A percentile compares a stretch with the other conserved stretches of the same genome.
phyloP scores from a whole-genome alignment of 2,888 invertebrate species.

The Harpagoxenus sublaevis region DNA sequence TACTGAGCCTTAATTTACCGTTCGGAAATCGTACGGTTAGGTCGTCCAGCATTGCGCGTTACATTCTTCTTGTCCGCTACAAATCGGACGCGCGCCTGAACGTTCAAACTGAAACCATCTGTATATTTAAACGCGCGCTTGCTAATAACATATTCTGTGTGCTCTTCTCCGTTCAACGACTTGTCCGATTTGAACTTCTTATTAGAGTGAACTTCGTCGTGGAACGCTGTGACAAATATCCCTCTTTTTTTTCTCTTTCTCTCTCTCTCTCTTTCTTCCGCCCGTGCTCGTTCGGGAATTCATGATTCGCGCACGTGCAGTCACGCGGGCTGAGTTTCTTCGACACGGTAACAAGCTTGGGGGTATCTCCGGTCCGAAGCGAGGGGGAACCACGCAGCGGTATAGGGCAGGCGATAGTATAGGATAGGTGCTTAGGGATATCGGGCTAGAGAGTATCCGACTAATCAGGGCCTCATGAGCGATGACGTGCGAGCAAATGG shows the following conservation, averaged over 20 bases:
- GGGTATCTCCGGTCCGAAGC: conserved; percentile 63
- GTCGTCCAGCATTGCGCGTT: no score
- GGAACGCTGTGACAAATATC: not conserved
- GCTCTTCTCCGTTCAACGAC: not conserved
- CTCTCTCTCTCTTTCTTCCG: conserved; percentile 3
- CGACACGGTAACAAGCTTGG: conserved; percentile 60
- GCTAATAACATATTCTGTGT: not conserved
- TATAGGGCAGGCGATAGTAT: conserved; percentile 3
- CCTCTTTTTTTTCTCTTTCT: not conserved
- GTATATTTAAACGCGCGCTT: not conserved
- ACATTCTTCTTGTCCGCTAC: not conserved
- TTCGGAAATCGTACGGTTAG: not conserved
- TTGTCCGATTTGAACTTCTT: not conserved
- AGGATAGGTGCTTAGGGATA: not conserved
- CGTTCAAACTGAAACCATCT: not conserved
- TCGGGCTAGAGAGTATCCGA: conserved; percentile 62
- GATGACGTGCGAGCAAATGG: conserved; percentile 68
- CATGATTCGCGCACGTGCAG: conserved; percentile 58
- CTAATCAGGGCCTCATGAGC: conserved; percentile 68
- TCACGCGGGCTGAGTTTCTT: conserved; percentile 56
- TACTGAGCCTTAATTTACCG: conserved; percentile 24
- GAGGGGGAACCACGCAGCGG: conserved; percentile 58
- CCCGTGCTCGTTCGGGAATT: conserved; percentile 55
- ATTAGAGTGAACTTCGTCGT: not conserved
- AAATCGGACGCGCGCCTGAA: not conserved